These are phyloP conservation scores for Drosophila melanosoma DNA, from an alignment of 2,888 invertebrate species.

Conservation along the genomic window DNA sequence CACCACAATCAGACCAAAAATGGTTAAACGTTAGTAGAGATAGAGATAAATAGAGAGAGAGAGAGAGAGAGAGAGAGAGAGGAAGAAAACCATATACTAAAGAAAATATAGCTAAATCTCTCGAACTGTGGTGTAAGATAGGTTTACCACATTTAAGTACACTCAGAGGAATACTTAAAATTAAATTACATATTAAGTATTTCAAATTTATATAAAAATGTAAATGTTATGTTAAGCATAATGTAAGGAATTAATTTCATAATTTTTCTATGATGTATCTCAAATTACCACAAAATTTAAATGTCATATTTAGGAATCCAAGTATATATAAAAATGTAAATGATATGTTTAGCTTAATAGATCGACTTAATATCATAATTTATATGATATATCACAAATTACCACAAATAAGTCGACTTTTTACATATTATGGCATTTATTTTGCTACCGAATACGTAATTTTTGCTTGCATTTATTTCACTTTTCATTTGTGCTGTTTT, in stretches of 20 bases:
- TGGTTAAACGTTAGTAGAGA: background rate
- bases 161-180: background rate
- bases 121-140: background rate
- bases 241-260: background rate
- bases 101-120: background rate
- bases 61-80: background rate
- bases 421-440: conserved; percentile 17
- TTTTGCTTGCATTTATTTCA: conserved; percentile 60
- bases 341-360: background rate
- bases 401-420: background rate
- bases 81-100: background rate
- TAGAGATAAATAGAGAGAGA: background rate
- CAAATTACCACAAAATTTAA: too few relatives aligned
- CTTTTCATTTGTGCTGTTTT: conserved; percentile 35
- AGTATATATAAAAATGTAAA: background rate
- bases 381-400: background rate
- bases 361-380: background rate
- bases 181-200: background rate
- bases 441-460: conserved; percentile 57
- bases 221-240: background rate
- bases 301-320: background rate
- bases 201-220: background rate
- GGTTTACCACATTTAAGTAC: background rate
- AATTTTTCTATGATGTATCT: background rate
- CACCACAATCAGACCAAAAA: background rate